A percentile compares a stretch with the other conserved stretches of the same genome.
Evolutionary conservation across 2,113 vertebrate genomes (phyloP).

Genomic region (Hystrix brachyura): DNA sequence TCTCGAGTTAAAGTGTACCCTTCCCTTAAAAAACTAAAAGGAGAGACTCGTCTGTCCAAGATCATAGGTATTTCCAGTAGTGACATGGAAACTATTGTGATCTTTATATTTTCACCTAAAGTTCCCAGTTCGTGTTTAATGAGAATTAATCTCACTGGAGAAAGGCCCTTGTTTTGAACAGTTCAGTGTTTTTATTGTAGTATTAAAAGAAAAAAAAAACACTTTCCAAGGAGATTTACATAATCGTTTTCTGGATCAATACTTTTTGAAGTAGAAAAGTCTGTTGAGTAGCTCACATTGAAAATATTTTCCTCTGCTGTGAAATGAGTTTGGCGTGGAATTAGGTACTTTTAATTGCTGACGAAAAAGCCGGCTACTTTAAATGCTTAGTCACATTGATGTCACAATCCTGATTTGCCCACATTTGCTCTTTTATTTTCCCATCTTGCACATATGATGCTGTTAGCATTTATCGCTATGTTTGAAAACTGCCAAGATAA

Average conservation of each 20-base stretch:
- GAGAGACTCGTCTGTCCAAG: background rate
- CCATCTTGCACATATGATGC: background rate
- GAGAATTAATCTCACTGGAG: background rate
- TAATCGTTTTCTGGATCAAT: background rate
- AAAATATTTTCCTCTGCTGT: constrained; percentile 29
- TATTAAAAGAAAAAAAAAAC: background rate
- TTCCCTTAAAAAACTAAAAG: background rate
- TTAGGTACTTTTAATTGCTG: background rate
- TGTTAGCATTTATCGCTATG: background rate
- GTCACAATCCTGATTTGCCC: constrained; percentile 1
- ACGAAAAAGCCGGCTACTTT: background rate
- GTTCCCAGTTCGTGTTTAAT: background rate
- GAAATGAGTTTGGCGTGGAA: background rate
- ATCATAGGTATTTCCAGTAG: background rate
- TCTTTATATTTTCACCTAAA: background rate
- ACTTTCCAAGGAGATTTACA: background rate
- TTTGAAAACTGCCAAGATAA: constrained; percentile 61
- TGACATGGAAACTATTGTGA: rapidly evolving
- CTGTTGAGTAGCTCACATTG: background rate
- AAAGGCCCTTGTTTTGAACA: background rate
- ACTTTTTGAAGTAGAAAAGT: background rate
- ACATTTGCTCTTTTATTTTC: constrained; percentile 41
- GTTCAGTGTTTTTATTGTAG: background rate
- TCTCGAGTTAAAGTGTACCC: background rate
- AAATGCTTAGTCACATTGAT: constrained; percentile 33